Percentiles rank a stretch among this genome's conserved stretches.
Conservation (phyloP, 53 echinoderm and acorn worm species). For the Antedon mediterranea region DNA sequence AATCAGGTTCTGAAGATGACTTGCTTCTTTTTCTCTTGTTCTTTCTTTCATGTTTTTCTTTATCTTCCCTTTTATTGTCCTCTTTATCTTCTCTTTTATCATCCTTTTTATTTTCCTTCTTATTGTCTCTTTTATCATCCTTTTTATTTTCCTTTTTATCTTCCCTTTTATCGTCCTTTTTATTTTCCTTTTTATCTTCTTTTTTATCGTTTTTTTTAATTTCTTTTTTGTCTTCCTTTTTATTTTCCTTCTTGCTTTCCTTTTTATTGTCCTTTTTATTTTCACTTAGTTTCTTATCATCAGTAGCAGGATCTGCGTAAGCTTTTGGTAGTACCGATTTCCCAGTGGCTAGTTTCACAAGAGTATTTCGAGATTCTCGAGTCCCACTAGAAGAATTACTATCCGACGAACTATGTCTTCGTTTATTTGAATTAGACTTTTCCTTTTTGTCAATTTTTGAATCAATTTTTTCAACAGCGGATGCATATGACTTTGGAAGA, state of each 20-base stretch:
- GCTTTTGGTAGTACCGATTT: constrained; percentile 36
- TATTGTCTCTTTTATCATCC: too few species aligned
- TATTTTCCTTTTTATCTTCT: neutral
- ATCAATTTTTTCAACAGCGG: neutral
- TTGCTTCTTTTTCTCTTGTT: constrained; percentile 1
- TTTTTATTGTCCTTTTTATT: constrained; percentile 5
- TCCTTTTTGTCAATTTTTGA: neutral
- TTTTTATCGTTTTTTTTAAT: neutral
- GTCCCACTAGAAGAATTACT: neutral
- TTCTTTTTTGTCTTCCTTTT: neutral
- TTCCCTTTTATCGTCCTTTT: too few species aligned
- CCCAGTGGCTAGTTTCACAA: neutral
- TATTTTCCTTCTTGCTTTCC: too few species aligned
- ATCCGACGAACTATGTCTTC: neutral
- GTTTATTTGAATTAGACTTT: neutral
- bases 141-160: too few species aligned
- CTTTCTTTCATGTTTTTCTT: too few species aligned
- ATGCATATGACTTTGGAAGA: neutral
- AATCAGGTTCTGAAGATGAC: neutral
- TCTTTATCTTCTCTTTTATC: too few species aligned
- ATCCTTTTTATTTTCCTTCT: too few species aligned
- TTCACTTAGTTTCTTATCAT: constrained; percentile 3
- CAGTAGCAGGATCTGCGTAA: constrained; percentile 36
- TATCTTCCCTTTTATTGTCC: too few species aligned
- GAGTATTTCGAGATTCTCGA: neutral